These are phyloP conservation scores for Pseudolycoriella hygida DNA, from an alignment of 2,888 invertebrate genomes.

Conservation along the genomic window DNA sequence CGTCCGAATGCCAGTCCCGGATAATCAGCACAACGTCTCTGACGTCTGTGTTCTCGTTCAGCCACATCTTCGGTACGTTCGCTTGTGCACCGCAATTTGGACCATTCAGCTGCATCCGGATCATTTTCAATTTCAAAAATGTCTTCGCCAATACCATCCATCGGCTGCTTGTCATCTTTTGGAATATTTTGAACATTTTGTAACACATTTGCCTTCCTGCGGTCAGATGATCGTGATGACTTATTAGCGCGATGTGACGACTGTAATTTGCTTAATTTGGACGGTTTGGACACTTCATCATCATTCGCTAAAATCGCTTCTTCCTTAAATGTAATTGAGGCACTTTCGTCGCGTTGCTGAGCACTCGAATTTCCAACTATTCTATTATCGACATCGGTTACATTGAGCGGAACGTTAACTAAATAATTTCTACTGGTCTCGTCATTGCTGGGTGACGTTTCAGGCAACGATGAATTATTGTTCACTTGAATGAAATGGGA, in stretches of 20 bases:
- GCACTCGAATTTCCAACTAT: no score
- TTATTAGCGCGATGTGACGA: background rate
- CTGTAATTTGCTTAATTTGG: background rate
- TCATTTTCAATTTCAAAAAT: constrained; percentile 46
- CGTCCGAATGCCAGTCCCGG: constrained; percentile 82
- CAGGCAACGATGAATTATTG: no score
- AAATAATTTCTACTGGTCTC: no score
- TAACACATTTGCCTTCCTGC: no score
- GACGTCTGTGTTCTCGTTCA: constrained; percentile 57
- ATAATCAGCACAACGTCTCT: constrained; percentile 76
- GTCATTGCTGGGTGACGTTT: no score
- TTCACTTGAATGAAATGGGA: background rate
- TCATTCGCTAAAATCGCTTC: background rate
- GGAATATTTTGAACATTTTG: constrained; percentile 13
- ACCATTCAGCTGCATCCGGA: constrained; percentile 62
- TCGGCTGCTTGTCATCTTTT: constrained; percentile 16
- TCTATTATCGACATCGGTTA: no score
- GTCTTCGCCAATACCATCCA: constrained; percentile 25
- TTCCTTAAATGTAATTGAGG: background rate
- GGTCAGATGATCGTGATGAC: no score
- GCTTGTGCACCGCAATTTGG: constrained; percentile 73
- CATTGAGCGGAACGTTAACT: no score
- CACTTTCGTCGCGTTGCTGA: no score
- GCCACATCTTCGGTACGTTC: constrained; percentile 78
- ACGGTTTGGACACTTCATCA: background rate